Percentiles rank a stretch among this genome's conserved stretches.
Conservation (phyloP, 2,888 invertebrate genomes). For the Heliconius sara region DNA sequence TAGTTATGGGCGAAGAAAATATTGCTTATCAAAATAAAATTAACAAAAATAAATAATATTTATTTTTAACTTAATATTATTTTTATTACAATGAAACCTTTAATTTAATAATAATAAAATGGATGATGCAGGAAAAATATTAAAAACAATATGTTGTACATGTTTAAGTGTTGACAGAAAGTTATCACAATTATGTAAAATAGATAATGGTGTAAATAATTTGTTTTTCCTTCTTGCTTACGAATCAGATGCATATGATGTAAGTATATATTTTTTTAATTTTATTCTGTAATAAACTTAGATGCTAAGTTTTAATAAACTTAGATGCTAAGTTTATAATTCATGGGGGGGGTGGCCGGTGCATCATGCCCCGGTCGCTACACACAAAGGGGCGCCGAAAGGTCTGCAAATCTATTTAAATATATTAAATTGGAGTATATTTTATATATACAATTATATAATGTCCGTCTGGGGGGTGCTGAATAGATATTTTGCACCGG, state of each 20-base stretch:
- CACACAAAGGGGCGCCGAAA: too few species aligned
- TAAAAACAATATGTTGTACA: conserved; percentile 67
- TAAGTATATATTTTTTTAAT: not conserved
- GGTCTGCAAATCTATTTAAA: too few species aligned
- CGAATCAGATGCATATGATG: conserved; percentile 64
- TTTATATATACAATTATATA: too few species aligned
- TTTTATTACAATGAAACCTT: not conserved
- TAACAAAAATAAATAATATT: not conserved
- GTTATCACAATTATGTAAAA: conserved; percentile 60
- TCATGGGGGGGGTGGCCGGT: too few species aligned
- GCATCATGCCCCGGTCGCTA: too few species aligned
- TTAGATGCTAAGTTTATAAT: too few species aligned
- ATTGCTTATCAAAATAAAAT: not conserved
- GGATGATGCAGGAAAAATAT: conserved; percentile 54
- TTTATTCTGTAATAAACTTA: not conserved
- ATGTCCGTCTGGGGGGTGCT: too few species aligned
- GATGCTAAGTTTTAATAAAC: too few species aligned
- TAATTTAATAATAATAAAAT: conserved; percentile 44
- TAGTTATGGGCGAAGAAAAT: not conserved
- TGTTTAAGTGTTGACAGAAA: conserved; percentile 66
- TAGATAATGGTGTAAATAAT: conserved; percentile 66
- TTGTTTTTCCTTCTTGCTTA: conserved; percentile 64
- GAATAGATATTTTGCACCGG: too few species aligned
- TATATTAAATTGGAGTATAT: too few species aligned
- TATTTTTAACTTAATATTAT: too few species aligned